Evolutionary conservation across 2,888 invertebrate genomes (phyloP).

Genomic region (Spodoptera picta): DNA sequence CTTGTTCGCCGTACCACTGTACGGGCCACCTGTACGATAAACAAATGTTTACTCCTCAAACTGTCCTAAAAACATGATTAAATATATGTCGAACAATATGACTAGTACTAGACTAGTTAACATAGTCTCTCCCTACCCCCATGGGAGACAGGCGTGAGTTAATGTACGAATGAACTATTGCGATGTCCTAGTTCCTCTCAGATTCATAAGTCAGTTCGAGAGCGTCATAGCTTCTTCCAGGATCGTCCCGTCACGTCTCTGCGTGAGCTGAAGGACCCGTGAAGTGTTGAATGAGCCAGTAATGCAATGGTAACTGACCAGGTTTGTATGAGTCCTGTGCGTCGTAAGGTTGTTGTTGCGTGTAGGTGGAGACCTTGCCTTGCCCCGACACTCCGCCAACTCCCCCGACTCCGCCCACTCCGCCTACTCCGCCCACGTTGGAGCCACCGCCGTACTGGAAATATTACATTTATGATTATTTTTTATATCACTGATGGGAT

Average conservation of each 20-base stretch:
- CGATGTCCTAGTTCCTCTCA: too few relatives aligned
- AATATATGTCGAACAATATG: too few relatives aligned
- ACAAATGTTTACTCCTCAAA: background rate
- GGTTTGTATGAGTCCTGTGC: slow-evolving; percentile 82
- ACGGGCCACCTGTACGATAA: slow-evolving; percentile 70
- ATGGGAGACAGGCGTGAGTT: too few relatives aligned
- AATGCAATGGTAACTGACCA: slow-evolving; percentile 56
- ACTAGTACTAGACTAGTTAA: too few relatives aligned
- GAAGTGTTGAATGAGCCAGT: too few relatives aligned
- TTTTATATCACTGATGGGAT: background rate
- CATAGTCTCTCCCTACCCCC: too few relatives aligned
- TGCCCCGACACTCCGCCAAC: slow-evolving; percentile 80
- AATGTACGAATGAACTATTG: too few relatives aligned
- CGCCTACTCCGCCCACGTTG: slow-evolving; percentile 73
- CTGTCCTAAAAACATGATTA: background rate
- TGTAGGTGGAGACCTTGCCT: slow-evolving; percentile 77
- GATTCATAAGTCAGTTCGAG: too few relatives aligned
- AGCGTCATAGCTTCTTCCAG: too few relatives aligned
- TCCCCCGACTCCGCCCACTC: slow-evolving; percentile 72
- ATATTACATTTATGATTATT: background rate
- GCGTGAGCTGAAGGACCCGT: too few relatives aligned
- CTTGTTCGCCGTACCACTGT: slow-evolving; percentile 73
- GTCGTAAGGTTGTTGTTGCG: slow-evolving; percentile 81
- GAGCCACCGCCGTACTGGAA: slow-evolving; percentile 81
- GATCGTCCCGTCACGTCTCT: too few relatives aligned